Evolutionary conservation across 1,140 invertebrate species (phyloP).

Genomic region (Pseudomyrmex pallidus): DNA sequence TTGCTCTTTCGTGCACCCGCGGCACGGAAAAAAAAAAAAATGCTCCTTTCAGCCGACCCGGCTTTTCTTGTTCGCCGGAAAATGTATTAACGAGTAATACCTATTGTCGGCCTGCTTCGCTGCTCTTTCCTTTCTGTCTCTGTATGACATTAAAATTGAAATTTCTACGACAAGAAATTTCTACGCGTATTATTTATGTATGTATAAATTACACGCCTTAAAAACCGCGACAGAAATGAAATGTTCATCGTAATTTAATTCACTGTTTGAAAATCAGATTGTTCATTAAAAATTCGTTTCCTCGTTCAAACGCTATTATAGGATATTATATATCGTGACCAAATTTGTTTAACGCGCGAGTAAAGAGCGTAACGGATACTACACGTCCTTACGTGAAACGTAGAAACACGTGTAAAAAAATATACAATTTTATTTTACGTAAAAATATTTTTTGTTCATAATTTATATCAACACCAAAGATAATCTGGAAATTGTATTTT

Average conservation of each 20-base stretch:
- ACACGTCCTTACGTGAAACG: no score
- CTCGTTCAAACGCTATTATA: neutral
- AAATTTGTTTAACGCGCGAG: neutral
- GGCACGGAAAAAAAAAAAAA: slow-evolving; percentile 27
- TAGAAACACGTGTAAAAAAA: no score
- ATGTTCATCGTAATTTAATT: neutral
- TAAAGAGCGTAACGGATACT: no score
- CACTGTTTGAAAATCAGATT: slow-evolving; percentile 10
- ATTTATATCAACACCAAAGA: no score
- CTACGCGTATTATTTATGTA: neutral
- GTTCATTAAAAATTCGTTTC: neutral
- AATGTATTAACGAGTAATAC: slow-evolving; percentile 56
- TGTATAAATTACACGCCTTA: no score
- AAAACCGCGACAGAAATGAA: no score
- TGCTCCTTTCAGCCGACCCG: slow-evolving; percentile 28
- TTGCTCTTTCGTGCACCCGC: slow-evolving; percentile 50
- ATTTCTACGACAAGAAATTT: slow-evolving; percentile 30
- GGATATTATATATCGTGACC: neutral
- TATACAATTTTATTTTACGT: no score
- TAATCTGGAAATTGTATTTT: no score
- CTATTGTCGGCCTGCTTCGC: slow-evolving; percentile 20
- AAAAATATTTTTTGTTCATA: neutral
- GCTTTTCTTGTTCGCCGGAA: slow-evolving; percentile 45
- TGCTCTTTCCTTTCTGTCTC: neutral
- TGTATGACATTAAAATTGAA: neutral